A percentile compares a stretch with the other conserved stretches of the same genome.
Evolutionary conservation across 2,113 vertebrate species (phyloP).

Genomic region (Casuarius casuarius): DNA sequence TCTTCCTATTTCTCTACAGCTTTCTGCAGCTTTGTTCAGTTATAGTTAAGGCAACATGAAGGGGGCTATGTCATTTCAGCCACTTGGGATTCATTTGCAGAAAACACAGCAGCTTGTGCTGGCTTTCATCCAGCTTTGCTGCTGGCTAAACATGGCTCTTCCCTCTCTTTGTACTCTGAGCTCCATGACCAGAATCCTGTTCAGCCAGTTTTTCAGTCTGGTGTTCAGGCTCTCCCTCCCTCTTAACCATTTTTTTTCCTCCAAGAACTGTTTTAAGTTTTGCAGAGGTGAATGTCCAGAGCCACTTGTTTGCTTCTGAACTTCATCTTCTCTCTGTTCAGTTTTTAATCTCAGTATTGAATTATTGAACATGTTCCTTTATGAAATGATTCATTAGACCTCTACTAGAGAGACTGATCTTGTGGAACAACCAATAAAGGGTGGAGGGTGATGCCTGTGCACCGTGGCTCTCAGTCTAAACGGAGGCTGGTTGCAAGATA

Average conservation of each 20-base stretch:
- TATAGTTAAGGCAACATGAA: not conserved
- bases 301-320: not conserved
- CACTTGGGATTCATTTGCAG: slow-evolving; percentile 31
- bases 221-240: slow-evolving; percentile 3
- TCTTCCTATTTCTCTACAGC: not conserved
- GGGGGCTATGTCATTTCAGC: slow-evolving; percentile 19
- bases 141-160: slow-evolving; percentile 39
- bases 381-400: not conserved
- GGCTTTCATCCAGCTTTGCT: slow-evolving; percentile 55
- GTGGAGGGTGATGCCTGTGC: not conserved
- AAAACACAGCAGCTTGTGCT: not conserved
- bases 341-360: not conserved
- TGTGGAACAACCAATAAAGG: not conserved
- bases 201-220: slow-evolving; percentile 63
- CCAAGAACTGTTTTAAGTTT: not conserved
- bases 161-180: slow-evolving; percentile 42
- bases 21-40: not conserved
- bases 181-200: slow-evolving; percentile 53
- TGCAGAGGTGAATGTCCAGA: not conserved
- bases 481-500: not conserved
- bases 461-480: not conserved
- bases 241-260: not conserved
- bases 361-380: not conserved
- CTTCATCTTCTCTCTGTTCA: not conserved
- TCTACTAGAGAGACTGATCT: not conserved